Evolutionary conservation across 1,140 invertebrate species (phyloP), one percentile per base, ranked within the genome.

Genomic region (Bemisia tabaci): DNA sequence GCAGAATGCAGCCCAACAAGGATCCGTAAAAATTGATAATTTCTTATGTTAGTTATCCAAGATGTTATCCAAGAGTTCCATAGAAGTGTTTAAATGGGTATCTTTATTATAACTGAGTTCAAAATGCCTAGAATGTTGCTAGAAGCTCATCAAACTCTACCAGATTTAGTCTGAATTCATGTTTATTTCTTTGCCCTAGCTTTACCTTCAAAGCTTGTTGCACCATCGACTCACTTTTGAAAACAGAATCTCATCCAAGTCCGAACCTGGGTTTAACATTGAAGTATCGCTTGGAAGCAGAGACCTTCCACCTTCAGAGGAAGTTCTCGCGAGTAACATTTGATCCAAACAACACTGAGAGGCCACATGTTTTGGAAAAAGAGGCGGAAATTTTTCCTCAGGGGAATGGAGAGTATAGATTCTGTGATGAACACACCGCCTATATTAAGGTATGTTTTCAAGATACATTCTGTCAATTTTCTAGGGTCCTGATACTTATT

Each of bases 141-240:
- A n/a, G n/a, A n/a, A n/a, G n/a, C n/a, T n/a, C n/a, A n/a, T n/a
- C n/a, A n/a, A n/a, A n/a, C n/a, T n/a, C n/a, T n/a, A n/a, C n/a
- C n/a, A n/a, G n/a, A n/a, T n/a, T 39, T 65, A 5, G 23, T 65
- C 25, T 62, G 17, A 59, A 24, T 65, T 33, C 21, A 60, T 69
- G 66, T 26, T 70, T 66, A 23, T 62, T 64, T 72, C 68, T 67
- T 68, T 68, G 63, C 79, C 81, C 23, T 70, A 88, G 87, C 76
- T 94, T 96, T 73, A 83, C 87, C n/a, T 92, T 95, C 71, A 80
- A 89, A 77, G 85, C 91, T 0, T 96, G 94, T 75, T 94, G 92
- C 72, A 84, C 84, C 68, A 88, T 94, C 63, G 83, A 86, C 69
- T 84, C 85, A 0, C 75, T 85, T 22, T 82, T 82, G 21, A 83